Evolutionary conservation across 2,888 invertebrate genomes (phyloP).

Genomic region (Bimastos eiseni): DNA sequence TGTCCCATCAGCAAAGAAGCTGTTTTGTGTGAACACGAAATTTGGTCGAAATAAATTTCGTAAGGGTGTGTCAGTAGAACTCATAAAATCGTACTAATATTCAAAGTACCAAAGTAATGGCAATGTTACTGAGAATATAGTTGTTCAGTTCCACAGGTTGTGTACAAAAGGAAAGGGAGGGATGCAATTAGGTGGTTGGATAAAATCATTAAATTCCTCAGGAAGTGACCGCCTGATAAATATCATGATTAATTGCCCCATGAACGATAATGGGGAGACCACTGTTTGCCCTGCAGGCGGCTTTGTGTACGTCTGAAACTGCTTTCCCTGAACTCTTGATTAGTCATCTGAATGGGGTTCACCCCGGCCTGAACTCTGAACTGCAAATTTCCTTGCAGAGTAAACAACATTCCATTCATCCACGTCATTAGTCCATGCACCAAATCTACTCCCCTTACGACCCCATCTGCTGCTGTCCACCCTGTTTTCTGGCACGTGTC

Average conservation of each 20-base stretch:
- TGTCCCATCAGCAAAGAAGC: too few species aligned
- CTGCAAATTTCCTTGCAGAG: neutral
- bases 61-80: neutral
- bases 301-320: neutral
- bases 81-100: too few species aligned
- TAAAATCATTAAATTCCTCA: neutral
- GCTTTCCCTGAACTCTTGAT: neutral
- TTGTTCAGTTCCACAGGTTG: neutral
- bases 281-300: neutral
- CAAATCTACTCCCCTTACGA: neutral
- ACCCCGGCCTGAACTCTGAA: neutral
- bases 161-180: neutral
- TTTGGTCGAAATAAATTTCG: too few species aligned
- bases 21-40: neutral
- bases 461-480: neutral
- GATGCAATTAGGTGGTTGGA: neutral
- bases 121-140: too few species aligned
- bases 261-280: neutral
- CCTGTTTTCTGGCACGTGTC: neutral
- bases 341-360: neutral
- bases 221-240: neutral
- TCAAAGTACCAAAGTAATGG: too few species aligned
- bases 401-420: constrained; percentile 1
- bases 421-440: neutral
- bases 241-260: neutral